Percentiles rank a stretch among this genome's conserved stretches.
Conservation (phyloP, 2,797 vertebrate genomes). For the Diceros bicornis region DNA sequence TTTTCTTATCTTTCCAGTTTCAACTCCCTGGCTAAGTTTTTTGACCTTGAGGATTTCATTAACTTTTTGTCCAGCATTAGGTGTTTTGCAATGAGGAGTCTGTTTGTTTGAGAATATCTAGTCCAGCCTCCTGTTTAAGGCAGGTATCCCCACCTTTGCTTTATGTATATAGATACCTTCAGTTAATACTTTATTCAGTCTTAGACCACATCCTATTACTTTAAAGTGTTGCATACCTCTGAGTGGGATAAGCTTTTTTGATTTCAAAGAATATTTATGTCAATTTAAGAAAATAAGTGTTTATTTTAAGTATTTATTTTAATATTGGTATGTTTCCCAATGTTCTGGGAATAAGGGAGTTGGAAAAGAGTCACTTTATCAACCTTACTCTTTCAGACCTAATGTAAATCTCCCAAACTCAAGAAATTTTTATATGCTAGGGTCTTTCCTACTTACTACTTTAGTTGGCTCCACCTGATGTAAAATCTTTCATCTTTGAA, state of each 20-base stretch:
- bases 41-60: neutral
- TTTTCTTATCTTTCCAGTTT: neutral
- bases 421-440: neutral
- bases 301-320: neutral
- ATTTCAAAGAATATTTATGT: neutral
- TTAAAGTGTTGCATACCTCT: neutral
- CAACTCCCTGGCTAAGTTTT: neutral
- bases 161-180: neutral
- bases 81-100: neutral
- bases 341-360: neutral
- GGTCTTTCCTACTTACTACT: neutral
- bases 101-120: neutral
- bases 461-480: neutral
- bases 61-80: neutral
- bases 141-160: neutral
- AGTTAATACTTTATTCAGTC: neutral
- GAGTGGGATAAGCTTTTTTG: neutral
- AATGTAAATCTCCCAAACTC: neutral
- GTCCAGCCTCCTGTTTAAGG: neutral
- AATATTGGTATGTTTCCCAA: neutral
- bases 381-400: neutral
- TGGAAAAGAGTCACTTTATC: neutral
- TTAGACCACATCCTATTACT: neutral
- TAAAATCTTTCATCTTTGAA: neutral
- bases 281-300: slow-evolving; percentile 11